Evolutionary conservation across 2,797 vertebrate species (phyloP).

Genomic region (Garrulus glandarius): DNA sequence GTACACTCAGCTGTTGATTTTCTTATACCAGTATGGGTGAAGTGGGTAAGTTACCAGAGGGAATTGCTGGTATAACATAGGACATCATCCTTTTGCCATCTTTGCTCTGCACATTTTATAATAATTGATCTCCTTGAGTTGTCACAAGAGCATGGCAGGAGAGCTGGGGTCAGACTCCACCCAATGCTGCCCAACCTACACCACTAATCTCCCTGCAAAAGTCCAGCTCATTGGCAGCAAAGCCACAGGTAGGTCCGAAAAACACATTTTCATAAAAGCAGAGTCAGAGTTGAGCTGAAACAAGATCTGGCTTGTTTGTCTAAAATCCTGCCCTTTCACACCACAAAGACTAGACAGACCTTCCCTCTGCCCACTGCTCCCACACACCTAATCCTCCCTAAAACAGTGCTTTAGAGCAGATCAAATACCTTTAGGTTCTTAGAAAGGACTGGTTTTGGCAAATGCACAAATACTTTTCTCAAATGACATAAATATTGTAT

Average conservation of each 20-base stretch:
- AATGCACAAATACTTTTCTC: background rate
- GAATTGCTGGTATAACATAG: background rate
- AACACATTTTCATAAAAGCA: background rate
- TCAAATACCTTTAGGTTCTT: background rate
- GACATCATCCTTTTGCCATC: background rate
- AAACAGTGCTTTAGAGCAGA: background rate
- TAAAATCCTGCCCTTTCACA: background rate
- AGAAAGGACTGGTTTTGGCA: constrained; percentile 10
- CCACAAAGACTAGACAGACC: background rate
- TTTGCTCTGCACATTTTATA: background rate
- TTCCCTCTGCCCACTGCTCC: background rate
- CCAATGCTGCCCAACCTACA: background rate
- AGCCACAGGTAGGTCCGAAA: background rate
- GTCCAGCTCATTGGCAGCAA: background rate
- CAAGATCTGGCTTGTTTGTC: background rate
- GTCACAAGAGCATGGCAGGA: background rate
- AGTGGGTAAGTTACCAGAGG: background rate
- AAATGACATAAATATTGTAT: background rate
- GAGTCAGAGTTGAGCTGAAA: background rate
- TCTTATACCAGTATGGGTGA: background rate
- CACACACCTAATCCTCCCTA: background rate
- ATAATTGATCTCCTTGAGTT: accelerated
- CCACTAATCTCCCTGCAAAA: background rate
- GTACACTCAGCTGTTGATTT: background rate
- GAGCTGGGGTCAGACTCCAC: background rate